Evolutionary conservation across 2,113 vertebrate genomes (phyloP), one percentile per base, ranked within the genome.

Genomic region (Catharus minimus): DNA sequence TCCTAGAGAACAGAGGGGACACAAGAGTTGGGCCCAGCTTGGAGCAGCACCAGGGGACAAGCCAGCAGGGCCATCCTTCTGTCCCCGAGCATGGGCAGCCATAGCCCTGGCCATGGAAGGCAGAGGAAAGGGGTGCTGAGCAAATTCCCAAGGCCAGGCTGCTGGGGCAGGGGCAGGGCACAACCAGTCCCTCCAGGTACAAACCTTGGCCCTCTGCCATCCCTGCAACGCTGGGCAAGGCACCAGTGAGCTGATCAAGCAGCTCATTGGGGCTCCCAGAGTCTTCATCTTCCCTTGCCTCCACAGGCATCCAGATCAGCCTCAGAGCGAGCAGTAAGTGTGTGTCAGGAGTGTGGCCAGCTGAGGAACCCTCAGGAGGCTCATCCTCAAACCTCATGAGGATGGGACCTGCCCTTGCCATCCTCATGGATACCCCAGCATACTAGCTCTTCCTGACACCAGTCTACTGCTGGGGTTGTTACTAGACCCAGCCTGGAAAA

Each of bases 1-100:
- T 99, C 97, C 99, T 99, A 94, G 57, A 86, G 86, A 92, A 74
- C 46, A 95, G 86, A 89, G 38, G 75, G 62, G n/a, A 95, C 26
- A 60, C 24, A 71, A 84, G 65, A 0, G 1, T 86, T 32, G 56
- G 71, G 72, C 9, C 22, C 9, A 5, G 88, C 75, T 71, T 44
- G 5, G 22, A 56, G 53, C 60, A 84, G 69, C 47, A 30, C 0
- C 0, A 2, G 1, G 19, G 23, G 12, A 23, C 0, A 0, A 73
- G 33, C 10, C 47, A 61, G 56, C n/a, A 44, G 68, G 49, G 67
- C 32, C 39, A 49, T 21, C 8, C 46, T 43, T 69, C 41, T 1
- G 1, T 3, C 41, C 28, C n/a, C 0, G 1, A 82, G 27, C 44
- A 41, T 0, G 0, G 28, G 39, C 57, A 68, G 57, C 80, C 9